Evolutionary conservation across 1,140 invertebrate species (phyloP), one percentile per base, ranked within the genome.

Genomic region (Platyura marginata): DNA sequence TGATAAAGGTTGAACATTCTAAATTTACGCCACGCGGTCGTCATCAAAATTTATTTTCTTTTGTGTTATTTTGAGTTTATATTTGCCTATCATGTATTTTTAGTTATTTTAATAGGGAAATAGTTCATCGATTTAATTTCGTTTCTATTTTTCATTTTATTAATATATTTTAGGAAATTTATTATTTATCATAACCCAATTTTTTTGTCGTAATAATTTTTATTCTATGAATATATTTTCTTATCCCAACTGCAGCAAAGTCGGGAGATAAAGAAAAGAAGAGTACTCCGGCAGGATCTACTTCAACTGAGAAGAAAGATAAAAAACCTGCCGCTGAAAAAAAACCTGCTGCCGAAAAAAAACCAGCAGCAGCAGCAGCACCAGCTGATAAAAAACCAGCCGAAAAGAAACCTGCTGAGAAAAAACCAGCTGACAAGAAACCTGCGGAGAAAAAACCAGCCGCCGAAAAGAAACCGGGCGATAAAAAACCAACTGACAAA

Each of bases 371-470:
- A 67, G 63, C 57, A 40, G 53, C 55, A 20, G 75, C 75, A 48
- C 57, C 71, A 37, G 68, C 70, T 36, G 75, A 77, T 45, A 77
- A 77, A 51, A 77, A 79, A 52, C 62, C 69, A n/a, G 67, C 70
- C 13, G 67, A 72, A 44, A 70, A 70, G 44, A 66, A 64, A 45
- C 54, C 64, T 18, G 51, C 61, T 44, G 47, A 38, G n/a, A 25
- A 40, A 9, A 45, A 47, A 41, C 23, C 62, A 41, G 55, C 63
- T 2, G 59, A 56, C 18, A 44, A 51, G 21, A 45, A 51, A 22
- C 60, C 67, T 41, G 48, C 63, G 21, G 61, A 67, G 22, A 65
- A 69, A 39, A 64, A 64, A 41, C 51, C 64, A 43, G 50, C 69
- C 29, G 53, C 67, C 32, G 51, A 62, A 18, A 52, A 64, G 5